Evolutionary conservation across 2,888 invertebrate genomes (phyloP).

Genomic region (Conus canariensis): DNA sequence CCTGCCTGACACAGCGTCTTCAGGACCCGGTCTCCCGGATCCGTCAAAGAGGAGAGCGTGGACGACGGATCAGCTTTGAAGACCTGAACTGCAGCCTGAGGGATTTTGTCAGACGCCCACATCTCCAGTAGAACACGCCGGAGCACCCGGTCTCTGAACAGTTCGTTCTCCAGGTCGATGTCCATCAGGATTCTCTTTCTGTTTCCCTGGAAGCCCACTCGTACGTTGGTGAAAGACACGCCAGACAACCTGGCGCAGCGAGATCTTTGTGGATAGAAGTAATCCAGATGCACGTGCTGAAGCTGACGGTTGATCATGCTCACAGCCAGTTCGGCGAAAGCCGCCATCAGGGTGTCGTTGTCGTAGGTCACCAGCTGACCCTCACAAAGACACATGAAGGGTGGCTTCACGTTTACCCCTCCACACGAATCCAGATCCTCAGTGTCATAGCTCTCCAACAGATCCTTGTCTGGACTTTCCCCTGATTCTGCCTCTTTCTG

Average conservation of each 20-base stretch:
- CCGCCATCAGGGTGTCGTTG: constrained; percentile 40
- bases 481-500: not conserved
- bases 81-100: not conserved
- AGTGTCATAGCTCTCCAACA: not conserved
- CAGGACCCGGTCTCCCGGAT: not conserved
- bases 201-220: constrained; percentile 13
- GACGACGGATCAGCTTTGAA: not conserved
- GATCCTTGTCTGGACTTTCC: no score
- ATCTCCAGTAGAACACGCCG: not conserved
- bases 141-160: not conserved
- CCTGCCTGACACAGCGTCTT: constrained; percentile 26
- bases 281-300: no score
- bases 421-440: not conserved
- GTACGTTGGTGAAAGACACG: constrained; percentile 32
- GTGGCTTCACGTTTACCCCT: constrained; percentile 23
- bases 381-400: constrained; percentile 42
- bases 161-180: constrained; percentile 26
- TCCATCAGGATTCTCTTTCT: constrained; percentile 31
- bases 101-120: constrained; percentile 34
- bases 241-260: constrained; percentile 32
- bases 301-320: constrained; percentile 33
- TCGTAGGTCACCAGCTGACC: constrained; percentile 27
- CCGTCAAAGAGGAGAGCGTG: not conserved
- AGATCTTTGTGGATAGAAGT: not conserved
- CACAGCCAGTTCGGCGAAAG: constrained; percentile 37